Conservation (phyloP, 2,888 invertebrate species). For the Minunthozetes semirufus region DNA sequence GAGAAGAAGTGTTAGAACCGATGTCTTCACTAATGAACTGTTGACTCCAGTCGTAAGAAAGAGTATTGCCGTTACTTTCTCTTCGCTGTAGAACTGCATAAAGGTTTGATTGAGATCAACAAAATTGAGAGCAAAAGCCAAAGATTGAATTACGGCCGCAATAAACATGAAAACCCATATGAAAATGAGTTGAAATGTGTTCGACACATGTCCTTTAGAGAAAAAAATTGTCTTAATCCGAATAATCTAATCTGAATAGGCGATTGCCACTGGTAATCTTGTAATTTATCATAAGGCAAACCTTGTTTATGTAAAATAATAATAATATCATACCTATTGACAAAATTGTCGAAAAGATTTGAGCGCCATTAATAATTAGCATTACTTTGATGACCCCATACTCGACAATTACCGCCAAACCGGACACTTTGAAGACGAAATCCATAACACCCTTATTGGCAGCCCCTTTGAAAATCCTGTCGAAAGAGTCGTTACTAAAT, state of each 20-base stretch:
- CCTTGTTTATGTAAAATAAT: too few relatives aligned
- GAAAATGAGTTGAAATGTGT: not conserved
- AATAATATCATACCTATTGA: not conserved
- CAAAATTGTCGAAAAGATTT: not conserved
- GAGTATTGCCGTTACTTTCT: not conserved
- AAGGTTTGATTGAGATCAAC: not conserved
- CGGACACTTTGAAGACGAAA: not conserved
- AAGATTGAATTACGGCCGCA: too few relatives aligned
- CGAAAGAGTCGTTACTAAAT: not conserved
- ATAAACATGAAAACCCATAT: too few relatives aligned
- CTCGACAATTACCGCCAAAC: not conserved
- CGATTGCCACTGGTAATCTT: too few relatives aligned
- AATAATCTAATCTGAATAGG: too few relatives aligned
- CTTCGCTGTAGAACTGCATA: not conserved
- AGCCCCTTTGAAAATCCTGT: not conserved
- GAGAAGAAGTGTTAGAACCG: not conserved
- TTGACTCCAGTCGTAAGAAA: not conserved
- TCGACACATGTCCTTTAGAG: not conserved
- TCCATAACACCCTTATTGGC: not conserved
- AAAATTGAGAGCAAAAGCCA: not conserved
- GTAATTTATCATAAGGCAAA: too few relatives aligned
- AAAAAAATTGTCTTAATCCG: too few relatives aligned
- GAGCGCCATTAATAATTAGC: not conserved
- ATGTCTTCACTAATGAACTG: not conserved
- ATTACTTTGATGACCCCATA: not conserved